Conservation (phyloP, 2,888 invertebrate genomes). For the Drosophila tripunctata region DNA sequence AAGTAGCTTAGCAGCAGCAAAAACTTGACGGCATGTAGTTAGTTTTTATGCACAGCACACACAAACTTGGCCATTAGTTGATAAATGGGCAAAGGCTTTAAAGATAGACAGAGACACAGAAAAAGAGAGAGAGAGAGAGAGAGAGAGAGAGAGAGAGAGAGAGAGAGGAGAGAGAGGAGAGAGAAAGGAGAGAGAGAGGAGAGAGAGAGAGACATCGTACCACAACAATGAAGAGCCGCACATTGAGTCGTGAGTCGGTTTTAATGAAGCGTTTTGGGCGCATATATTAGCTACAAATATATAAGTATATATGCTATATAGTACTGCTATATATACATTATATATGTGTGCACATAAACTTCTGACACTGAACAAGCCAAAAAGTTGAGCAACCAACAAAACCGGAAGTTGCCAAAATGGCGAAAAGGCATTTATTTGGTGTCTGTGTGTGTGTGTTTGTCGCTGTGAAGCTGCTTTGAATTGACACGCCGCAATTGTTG, state of each 20-base stretch:
- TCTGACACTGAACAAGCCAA: constrained; percentile 24
- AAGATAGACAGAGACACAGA: constrained; percentile 23
- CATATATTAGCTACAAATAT: constrained; percentile 49
- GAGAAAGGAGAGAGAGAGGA: no score
- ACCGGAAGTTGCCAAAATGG: constrained; percentile 57
- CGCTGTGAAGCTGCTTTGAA: neutral
- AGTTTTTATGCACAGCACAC: constrained; percentile 76
- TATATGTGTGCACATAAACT: constrained; percentile 17
- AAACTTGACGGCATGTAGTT: constrained; percentile 60
- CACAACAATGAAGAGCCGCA: no score
- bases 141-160: no score
- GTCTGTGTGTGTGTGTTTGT: constrained; percentile 5
- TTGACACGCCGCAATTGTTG: constrained; percentile 16
- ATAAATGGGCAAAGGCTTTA: constrained; percentile 76
- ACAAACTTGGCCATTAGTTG: constrained; percentile 77
- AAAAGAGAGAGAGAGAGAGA: no score
- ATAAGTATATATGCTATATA: constrained; percentile 4
- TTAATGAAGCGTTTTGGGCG: constrained; percentile 71
- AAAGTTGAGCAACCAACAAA: constrained; percentile 52
- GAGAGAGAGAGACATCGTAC: no score
- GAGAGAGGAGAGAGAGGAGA: no score
- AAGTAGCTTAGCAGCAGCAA: constrained; percentile 64
- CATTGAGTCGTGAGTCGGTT: constrained; percentile 50
- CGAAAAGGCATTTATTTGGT: constrained; percentile 44
- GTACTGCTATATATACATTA: neutral